Conservation (phyloP, 2,888 invertebrate species). For the Lamellibrachia columna region DNA sequence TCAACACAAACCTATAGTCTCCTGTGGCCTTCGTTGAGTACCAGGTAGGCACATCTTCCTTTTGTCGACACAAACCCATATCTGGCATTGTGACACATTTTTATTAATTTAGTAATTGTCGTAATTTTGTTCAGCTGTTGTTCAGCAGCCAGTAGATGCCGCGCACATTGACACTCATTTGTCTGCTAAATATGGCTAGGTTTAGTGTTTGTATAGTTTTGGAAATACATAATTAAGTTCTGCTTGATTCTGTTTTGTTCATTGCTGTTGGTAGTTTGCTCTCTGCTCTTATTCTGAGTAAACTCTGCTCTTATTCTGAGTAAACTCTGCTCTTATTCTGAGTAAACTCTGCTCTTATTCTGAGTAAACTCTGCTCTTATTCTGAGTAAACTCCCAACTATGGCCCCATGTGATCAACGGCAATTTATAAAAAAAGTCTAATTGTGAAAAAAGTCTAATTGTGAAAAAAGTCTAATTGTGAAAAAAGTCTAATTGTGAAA, state of each 20-base stretch:
- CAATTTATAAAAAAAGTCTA: neutral
- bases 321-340: too few relatives aligned
- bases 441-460: neutral
- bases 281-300: too few relatives aligned
- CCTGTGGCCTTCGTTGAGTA: slow-evolving; percentile 78
- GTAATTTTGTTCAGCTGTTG: neutral
- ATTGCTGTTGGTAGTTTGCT: too few relatives aligned
- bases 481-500: neutral
- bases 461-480: neutral
- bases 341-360: too few relatives aligned
- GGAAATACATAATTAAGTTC: neutral
- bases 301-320: too few relatives aligned
- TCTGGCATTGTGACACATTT: neutral
- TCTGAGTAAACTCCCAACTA: too few relatives aligned
- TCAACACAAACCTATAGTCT: slow-evolving; percentile 64
- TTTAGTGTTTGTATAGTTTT: neutral
- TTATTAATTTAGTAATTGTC: neutral
- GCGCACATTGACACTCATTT: neutral
- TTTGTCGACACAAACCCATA: neutral
- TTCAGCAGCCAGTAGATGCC: neutral
- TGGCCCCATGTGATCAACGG: too few relatives aligned
- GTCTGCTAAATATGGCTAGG: neutral
- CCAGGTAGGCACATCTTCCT: neutral
- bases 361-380: too few relatives aligned
- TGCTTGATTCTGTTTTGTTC: too few relatives aligned